Evolutionary conservation across 1,140 invertebrate genomes (phyloP).

Genomic region (Tenebrio molitor): DNA sequence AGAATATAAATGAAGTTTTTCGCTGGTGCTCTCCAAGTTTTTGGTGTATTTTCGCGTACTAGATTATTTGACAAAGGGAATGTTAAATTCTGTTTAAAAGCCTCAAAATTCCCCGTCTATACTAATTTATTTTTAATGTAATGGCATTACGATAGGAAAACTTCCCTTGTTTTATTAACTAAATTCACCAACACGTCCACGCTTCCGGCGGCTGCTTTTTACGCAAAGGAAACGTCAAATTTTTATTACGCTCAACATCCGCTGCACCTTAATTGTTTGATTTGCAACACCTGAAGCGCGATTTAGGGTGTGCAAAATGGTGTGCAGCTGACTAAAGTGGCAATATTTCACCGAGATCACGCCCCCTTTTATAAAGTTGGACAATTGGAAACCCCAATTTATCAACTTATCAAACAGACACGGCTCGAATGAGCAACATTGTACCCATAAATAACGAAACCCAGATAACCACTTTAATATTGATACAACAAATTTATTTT

Average conservation of each 20-base stretch:
- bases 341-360: constrained; percentile 14
- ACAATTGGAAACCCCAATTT: constrained; percentile 37
- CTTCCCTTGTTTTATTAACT: constrained; percentile 20
- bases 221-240: neutral
- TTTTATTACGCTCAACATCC: neutral
- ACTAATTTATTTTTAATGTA: constrained; percentile 40
- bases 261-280: constrained; percentile 21
- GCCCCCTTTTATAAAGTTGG: constrained; percentile 29
- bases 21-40: constrained; percentile 10
- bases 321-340: constrained; percentile 21
- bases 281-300: constrained; percentile 23
- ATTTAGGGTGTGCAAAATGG: constrained; percentile 5
- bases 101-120: constrained; percentile 26
- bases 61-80: constrained; percentile 40
- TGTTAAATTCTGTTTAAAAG: constrained; percentile 27
- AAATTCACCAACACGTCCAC: neutral
- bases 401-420: constrained; percentile 22
- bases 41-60: constrained; percentile 16
- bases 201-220: neutral
- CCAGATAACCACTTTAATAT: constrained; percentile 7
- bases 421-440: neutral
- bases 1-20: constrained; percentile 47
- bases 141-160: constrained; percentile 4
- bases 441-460: constrained; percentile 1
- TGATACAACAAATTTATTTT: constrained; percentile 38